These are phyloP conservation scores for Hypselothyrea guttata DNA, from an alignment of 2,888 invertebrate genomes.

Conservation along the genomic window DNA sequence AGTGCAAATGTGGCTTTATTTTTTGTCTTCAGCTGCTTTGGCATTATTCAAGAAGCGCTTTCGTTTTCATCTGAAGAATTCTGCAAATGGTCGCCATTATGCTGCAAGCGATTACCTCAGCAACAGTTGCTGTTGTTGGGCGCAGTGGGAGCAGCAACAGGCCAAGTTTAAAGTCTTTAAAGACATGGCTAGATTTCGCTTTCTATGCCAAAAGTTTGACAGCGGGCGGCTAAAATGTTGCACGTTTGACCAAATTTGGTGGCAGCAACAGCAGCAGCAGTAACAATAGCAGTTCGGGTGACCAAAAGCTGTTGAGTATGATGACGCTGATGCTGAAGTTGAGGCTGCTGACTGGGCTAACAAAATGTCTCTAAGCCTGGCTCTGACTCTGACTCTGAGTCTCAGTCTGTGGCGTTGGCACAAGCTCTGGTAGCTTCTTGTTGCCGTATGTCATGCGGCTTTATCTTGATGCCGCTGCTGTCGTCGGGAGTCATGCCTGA, in stretches of 20 bases:
- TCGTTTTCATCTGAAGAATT: conserved; percentile 19
- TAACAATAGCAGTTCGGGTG: conserved; percentile 30
- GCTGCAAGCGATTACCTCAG: conserved; percentile 60
- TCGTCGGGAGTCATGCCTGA: conserved; percentile 65
- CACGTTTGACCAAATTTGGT: conserved; percentile 76
- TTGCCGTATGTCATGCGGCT: conserved; percentile 74
- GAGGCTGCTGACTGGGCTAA: conserved; percentile 44
- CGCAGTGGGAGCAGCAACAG: conserved; percentile 8
- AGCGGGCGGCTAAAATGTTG: conserved; percentile 73
- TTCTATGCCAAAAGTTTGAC: conserved; percentile 72
- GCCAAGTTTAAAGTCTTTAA: conserved; percentile 12
- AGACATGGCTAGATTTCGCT: conserved; percentile 60
- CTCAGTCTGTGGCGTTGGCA: conserved; percentile 37
- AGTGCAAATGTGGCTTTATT: no score
- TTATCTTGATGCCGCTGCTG: conserved; percentile 70
- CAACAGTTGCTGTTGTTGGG: conserved; percentile 2
- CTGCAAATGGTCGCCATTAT: no score
- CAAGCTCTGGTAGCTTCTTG: conserved; percentile 72
- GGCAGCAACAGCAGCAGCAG: conserved; percentile 12
- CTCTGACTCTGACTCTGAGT: conserved; percentile 28
- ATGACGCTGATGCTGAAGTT: conserved; percentile 54
- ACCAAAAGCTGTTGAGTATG: conserved; percentile 57
- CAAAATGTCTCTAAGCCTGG: conserved; percentile 30
- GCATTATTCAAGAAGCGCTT: conserved; percentile 18
- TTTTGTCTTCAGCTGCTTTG: neutral